These are phyloP conservation scores for Rhodophaea formosa DNA, from an alignment of 2,888 invertebrate genomes.

Conservation along the genomic window DNA sequence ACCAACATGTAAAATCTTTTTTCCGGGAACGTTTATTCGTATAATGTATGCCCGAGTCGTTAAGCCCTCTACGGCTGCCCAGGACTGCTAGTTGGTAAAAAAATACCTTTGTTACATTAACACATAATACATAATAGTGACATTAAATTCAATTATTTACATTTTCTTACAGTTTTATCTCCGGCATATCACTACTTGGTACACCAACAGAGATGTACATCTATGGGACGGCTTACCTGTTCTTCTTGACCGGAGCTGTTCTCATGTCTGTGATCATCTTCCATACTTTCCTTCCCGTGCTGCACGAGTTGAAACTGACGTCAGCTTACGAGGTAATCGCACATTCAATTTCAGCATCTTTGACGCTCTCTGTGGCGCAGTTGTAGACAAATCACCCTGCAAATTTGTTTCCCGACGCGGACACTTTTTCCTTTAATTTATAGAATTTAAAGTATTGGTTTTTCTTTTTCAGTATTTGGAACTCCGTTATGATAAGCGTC, in stretches of 20 bases:
- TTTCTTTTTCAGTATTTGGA: conserved; percentile 81
- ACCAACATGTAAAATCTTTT: too few relatives aligned
- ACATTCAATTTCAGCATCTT: neutral
- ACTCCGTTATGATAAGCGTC: conserved; percentile 83
- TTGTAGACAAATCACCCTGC: too few relatives aligned
- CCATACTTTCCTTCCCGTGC: conserved; percentile 84
- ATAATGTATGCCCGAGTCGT: too few relatives aligned
- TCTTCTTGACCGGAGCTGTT: conserved; percentile 81
- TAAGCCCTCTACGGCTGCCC: too few relatives aligned
- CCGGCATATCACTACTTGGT: conserved; percentile 88
- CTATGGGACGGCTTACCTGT: conserved; percentile 88
- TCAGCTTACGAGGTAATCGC: conserved; percentile 86
- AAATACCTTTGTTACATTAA: too few relatives aligned
- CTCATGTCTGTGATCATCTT: conserved; percentile 83
- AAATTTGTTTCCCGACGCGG: too few relatives aligned
- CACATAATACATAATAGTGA: too few relatives aligned
- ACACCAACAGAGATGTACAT: conserved; percentile 90
- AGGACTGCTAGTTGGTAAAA: too few relatives aligned
- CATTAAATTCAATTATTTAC: too few relatives aligned
- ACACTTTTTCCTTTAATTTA: too few relatives aligned
- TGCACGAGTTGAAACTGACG: conserved; percentile 85
- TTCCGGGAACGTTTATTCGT: too few relatives aligned
- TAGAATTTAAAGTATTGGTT: neutral
- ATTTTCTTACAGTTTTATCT: conserved; percentile 81
- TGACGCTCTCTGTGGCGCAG: too few relatives aligned